phyloP scores from a whole-genome alignment of 2,888 invertebrate species.

The Acanthosoma haemorrhoidale region DNA sequence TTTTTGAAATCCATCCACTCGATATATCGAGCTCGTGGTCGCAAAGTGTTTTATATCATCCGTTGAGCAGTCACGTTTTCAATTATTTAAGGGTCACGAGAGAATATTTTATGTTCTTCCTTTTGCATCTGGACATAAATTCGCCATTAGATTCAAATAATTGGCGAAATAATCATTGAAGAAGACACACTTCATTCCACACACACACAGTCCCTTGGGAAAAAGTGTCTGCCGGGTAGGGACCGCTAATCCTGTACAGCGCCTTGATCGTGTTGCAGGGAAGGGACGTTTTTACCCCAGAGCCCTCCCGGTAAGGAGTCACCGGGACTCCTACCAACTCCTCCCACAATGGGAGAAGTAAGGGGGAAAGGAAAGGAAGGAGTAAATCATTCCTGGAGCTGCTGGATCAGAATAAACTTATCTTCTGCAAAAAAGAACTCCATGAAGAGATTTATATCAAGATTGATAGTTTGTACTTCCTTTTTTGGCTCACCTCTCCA shows the following conservation, averaged over 20 bases:
- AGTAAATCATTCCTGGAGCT: background rate
- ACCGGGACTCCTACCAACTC: too few relatives aligned
- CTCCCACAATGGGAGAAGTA: background rate
- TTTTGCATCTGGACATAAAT: too few relatives aligned
- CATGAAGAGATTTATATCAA: background rate
- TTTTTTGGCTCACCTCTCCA: background rate
- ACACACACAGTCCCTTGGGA: too few relatives aligned
- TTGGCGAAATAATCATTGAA: too few relatives aligned
- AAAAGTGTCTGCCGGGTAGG: background rate
- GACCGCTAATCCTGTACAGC: background rate
- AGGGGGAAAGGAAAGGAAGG: background rate
- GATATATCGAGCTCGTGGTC: too few relatives aligned
- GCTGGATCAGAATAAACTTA: background rate
- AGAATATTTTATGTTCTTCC: too few relatives aligned
- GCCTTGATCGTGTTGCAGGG: background rate
- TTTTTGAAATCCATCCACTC: too few relatives aligned
- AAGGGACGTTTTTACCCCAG: background rate
- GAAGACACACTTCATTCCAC: too few relatives aligned
- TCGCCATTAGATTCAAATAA: too few relatives aligned
- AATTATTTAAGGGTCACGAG: too few relatives aligned
- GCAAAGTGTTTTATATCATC: too few relatives aligned
- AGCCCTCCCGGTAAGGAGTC: background rate
- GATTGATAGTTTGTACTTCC: background rate
- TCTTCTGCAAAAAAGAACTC: background rate
- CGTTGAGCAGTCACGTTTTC: too few relatives aligned